Evolutionary conservation across 1,140 invertebrate genomes (phyloP).

Genomic region (Phortica variegata): DNA sequence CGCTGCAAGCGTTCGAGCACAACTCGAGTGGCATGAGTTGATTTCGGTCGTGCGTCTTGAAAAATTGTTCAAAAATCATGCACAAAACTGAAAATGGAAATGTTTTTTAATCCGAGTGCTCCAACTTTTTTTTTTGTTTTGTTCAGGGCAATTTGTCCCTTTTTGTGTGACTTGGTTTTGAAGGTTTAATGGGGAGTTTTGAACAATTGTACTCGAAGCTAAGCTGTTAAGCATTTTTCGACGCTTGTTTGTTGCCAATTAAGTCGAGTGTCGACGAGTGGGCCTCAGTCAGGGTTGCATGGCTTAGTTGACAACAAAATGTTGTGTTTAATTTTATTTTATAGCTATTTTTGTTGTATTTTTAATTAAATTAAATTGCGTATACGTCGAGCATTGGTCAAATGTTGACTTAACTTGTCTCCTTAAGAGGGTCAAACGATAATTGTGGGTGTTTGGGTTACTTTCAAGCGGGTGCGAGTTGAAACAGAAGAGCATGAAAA

Average conservation of each 20-base stretch:
- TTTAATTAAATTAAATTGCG: conserved; percentile 55
- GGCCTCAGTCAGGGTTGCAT: conserved; percentile 1
- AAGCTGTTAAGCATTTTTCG: conserved; percentile 17
- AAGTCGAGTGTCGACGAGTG: conserved; percentile 35
- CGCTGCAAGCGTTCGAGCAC: no score
- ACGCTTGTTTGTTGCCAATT: conserved; percentile 46
- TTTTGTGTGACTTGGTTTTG: no score
- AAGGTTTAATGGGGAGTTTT: conserved; percentile 11
- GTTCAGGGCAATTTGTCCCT: no score
- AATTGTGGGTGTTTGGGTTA: no score
- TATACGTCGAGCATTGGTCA: conserved; percentile 30
- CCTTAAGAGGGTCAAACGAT: no score
- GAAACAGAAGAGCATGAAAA: not conserved
- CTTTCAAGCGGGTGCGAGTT: not conserved
- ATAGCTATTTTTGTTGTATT: conserved; percentile 11
- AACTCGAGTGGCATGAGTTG: no score
- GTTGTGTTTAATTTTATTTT: conserved; percentile 2
- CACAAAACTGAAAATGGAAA: no score
- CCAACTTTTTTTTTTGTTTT: not conserved
- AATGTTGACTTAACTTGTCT: no score
- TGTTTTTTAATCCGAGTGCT: not conserved
- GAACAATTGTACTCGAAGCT: not conserved
- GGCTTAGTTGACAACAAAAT: conserved; percentile 12
- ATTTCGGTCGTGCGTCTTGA: no score
- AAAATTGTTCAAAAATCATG: no score